Conservation (phyloP, 2,113 vertebrate species). For the Solea senegalensis region DNA sequence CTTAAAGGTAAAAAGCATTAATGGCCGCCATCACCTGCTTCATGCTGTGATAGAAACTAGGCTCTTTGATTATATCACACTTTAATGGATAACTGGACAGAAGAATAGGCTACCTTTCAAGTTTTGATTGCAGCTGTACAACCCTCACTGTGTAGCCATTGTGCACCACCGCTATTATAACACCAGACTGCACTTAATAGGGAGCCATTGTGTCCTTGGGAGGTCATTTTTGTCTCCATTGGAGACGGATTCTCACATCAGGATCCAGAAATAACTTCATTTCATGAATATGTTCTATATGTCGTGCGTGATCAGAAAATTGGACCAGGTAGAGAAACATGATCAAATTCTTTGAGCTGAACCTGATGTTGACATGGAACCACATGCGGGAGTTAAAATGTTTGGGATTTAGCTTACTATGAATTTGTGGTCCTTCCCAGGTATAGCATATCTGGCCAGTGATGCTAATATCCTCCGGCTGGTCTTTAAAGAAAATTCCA, state of each 20-base stretch:
- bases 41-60: slow-evolving; percentile 42
- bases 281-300: slow-evolving; percentile 56
- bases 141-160: slow-evolving; percentile 65
- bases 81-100: slow-evolving; percentile 58
- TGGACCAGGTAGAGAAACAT: slow-evolving; percentile 11
- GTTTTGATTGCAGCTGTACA: slow-evolving; percentile 61
- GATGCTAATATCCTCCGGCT: slow-evolving; percentile 46
- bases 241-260: slow-evolving; percentile 64
- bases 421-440: background rate
- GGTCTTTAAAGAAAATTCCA: slow-evolving; percentile 29
- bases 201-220: slow-evolving; percentile 73
- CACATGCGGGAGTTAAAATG: too few relatives aligned
- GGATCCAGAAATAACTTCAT: slow-evolving; percentile 46
- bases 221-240: slow-evolving; percentile 61
- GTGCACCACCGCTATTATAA: slow-evolving; percentile 62
- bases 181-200: slow-evolving; percentile 59
- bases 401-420: slow-evolving; percentile 1
- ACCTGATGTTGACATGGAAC: too few relatives aligned
- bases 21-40: slow-evolving; percentile 34
- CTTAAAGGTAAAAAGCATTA: slow-evolving; percentile 13
- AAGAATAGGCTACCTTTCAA: slow-evolving; percentile 63
- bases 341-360: too few relatives aligned
- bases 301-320: slow-evolving; percentile 14
- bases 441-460: background rate
- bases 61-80: slow-evolving; percentile 47